Percentiles rank a stretch among this genome's conserved stretches.
These are phyloP conservation scores for Phyllostomus discolor DNA, from an alignment of 2,113 vertebrate genomes.

Conservation along the genomic window DNA sequence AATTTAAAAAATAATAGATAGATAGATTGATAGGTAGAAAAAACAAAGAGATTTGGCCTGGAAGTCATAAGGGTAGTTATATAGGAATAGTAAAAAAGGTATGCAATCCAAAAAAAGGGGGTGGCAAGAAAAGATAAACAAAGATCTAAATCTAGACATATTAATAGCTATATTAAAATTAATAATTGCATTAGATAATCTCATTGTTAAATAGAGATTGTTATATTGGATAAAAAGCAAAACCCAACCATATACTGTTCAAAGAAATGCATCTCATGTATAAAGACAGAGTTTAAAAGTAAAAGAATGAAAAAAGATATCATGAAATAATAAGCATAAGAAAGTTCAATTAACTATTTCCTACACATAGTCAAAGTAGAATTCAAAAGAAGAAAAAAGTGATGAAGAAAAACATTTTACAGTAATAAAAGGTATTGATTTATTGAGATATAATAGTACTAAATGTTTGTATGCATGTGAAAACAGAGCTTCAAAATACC, in stretches of 20 bases:
- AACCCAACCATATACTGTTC: not conserved
- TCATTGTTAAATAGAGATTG: not conserved
- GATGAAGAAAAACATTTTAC: not conserved
- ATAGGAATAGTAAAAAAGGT: not conserved
- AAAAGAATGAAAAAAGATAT: not conserved
- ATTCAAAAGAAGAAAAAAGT: not conserved
- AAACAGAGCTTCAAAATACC: not conserved
- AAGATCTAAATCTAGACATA: not conserved
- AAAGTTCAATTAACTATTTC: not conserved
- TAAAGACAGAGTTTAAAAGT: not conserved
- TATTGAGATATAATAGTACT: not conserved
- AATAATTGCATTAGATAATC: not conserved
- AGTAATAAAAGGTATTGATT: not conserved
- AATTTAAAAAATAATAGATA: not conserved
- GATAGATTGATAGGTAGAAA: not conserved
- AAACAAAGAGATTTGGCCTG: not conserved
- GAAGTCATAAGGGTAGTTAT: not conserved
- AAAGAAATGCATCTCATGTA: not conserved
- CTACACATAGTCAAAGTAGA: not conserved
- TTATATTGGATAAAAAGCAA: not conserved
- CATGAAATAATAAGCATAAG: not conserved
- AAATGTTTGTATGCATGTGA: not conserved
- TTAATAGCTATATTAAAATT: not conserved
- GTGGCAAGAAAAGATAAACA: not conserved
- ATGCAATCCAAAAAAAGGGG: not conserved